These are phyloP conservation scores for Pantala flavescens DNA, from an alignment of 1,140 invertebrate genomes.

Conservation along the genomic window DNA sequence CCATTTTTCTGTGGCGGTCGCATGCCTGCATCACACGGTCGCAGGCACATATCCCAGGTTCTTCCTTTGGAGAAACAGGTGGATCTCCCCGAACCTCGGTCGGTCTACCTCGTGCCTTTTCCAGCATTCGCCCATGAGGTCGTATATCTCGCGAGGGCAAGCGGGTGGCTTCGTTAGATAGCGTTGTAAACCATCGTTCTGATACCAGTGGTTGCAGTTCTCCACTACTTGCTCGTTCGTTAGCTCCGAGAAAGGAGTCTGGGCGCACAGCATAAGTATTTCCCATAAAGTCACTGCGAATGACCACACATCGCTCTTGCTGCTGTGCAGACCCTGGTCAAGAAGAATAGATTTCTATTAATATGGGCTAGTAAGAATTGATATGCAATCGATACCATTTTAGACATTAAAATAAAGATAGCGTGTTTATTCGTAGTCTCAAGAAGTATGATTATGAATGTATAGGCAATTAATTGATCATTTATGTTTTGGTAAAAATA, in stretches of 20 bases:
- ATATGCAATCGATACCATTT: background rate
- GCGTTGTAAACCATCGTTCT: conserved; percentile 35
- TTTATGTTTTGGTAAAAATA: too few species aligned
- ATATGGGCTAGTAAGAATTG: background rate
- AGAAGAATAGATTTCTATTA: conserved; percentile 24
- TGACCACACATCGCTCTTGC: conserved; percentile 66
- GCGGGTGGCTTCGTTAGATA: conserved; percentile 40
- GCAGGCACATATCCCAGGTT: conserved; percentile 42
- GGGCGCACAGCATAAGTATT: conserved; percentile 58
- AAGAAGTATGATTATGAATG: too few species aligned
- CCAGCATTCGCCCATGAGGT: conserved; percentile 69
- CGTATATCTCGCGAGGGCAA: conserved; percentile 58
- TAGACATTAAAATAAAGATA: background rate
- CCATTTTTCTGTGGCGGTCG: background rate
- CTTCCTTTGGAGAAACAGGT: conserved; percentile 59
- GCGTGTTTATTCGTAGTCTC: too few species aligned
- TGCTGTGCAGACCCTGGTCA: conserved; percentile 54
- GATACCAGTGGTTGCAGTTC: conserved; percentile 58
- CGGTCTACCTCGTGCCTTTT: conserved; percentile 50
- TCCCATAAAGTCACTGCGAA: conserved; percentile 72
- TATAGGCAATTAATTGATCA: too few species aligned
- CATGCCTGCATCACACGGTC: conserved; percentile 12
- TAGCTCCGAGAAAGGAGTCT: conserved; percentile 60
- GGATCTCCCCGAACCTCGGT: conserved; percentile 61
- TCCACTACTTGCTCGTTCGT: conserved; percentile 65